These are phyloP conservation scores for Spisula solida DNA, from an alignment of 2,888 invertebrate genomes.

Conservation along the genomic window DNA sequence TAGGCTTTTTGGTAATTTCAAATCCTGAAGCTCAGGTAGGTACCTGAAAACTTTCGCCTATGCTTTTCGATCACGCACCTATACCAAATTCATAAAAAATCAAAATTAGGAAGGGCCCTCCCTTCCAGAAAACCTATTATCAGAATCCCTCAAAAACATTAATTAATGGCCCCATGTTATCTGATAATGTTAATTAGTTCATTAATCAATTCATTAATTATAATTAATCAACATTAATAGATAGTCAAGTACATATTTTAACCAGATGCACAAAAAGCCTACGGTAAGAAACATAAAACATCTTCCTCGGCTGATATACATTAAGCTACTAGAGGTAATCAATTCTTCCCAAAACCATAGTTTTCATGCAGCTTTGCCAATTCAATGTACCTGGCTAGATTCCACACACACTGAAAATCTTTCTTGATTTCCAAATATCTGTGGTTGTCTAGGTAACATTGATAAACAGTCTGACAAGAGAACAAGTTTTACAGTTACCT, in stretches of 20 bases:
- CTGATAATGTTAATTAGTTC: too few species aligned
- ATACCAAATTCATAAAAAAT: too few species aligned
- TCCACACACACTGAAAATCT: slow-evolving; percentile 28
- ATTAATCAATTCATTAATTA: too few species aligned
- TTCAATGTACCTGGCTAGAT: slow-evolving; percentile 32
- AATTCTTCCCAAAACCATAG: neutral
- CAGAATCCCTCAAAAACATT: too few species aligned
- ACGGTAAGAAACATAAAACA: slow-evolving; percentile 3
- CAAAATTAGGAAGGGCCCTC: too few species aligned
- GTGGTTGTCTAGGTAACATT: slow-evolving; percentile 35
- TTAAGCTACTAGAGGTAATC: neutral
- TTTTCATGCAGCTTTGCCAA: slow-evolving; percentile 16
- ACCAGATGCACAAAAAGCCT: neutral
- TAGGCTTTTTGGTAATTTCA: too few species aligned
- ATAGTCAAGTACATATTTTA: neutral
- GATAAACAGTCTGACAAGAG: slow-evolving; percentile 51
- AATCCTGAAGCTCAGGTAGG: too few species aligned
- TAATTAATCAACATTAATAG: too few species aligned
- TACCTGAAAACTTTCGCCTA: too few species aligned
- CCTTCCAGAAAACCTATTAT: too few species aligned
- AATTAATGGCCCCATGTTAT: too few species aligned
- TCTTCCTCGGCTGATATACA: neutral
- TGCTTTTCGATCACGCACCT: too few species aligned
- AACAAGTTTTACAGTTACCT: slow-evolving; percentile 34
- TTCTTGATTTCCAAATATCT: slow-evolving; percentile 37